A percentile compares a stretch with the other conserved stretches of the same genome.
Evolutionary conservation across 2,797 vertebrate species (phyloP).

Genomic region (Muscicapa striata): DNA sequence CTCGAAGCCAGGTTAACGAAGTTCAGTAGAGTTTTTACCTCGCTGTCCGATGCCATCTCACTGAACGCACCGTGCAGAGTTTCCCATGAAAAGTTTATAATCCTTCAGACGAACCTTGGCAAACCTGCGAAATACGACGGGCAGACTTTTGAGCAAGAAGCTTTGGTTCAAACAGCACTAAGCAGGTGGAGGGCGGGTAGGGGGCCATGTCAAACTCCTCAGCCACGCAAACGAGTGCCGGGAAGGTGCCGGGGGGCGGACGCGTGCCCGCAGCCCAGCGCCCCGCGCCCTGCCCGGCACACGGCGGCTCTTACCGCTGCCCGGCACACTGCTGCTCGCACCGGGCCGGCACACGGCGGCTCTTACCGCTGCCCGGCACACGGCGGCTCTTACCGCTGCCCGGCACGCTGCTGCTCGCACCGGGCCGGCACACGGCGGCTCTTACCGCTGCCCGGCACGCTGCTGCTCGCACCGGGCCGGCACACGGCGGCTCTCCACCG

Average conservation of each 20-base stretch:
- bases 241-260: accelerated
- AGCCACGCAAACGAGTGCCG: background rate
- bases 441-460: background rate
- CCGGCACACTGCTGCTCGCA: too few species aligned
- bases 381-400: too few species aligned
- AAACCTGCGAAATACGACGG: constrained; percentile 14
- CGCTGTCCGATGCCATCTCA: constrained; percentile 95
- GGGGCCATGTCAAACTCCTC: background rate
- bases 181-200: background rate
- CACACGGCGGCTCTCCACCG: too few species aligned
- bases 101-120: background rate
- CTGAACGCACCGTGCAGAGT: background rate
- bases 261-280: background rate
- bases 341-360: too few species aligned
- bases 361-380: background rate
- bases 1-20: constrained; percentile 98
- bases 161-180: background rate
- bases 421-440: too few species aligned
- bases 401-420: too few species aligned
- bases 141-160: background rate
- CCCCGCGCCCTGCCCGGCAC: background rate
- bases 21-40: constrained; percentile 96
- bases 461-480: too few species aligned
- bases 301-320: too few species aligned
- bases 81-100: constrained; percentile 74